Evolutionary conservation across 2,888 invertebrate species (phyloP).

Genomic region (Oscheius sp.): DNA sequence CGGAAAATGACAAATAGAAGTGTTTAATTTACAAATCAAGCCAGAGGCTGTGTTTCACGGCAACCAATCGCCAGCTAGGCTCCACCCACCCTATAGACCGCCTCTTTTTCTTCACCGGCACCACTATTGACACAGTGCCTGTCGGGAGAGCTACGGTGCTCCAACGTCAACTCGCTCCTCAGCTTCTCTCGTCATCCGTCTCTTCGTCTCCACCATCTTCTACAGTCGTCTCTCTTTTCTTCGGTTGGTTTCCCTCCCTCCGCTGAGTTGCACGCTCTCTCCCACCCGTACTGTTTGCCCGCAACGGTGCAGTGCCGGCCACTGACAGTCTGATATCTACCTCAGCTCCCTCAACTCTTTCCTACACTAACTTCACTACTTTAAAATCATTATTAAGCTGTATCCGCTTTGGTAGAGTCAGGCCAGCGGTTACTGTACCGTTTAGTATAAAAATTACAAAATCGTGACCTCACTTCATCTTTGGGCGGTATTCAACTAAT

Average conservation of each 20-base stretch:
- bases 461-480: too few species aligned
- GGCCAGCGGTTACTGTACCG: background rate
- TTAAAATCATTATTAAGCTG: background rate
- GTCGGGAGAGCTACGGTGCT: constrained; percentile 35
- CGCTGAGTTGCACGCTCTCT: constrained; percentile 24
- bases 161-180: constrained; percentile 37
- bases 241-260: constrained; percentile 18
- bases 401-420: background rate
- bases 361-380: constrained; percentile 6
- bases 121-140: constrained; percentile 36
- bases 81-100: constrained; percentile 16
- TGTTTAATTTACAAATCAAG: constrained; percentile 35
- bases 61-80: constrained; percentile 22
- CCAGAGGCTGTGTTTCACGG: constrained; percentile 20
- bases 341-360: constrained; percentile 30
- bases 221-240: constrained; percentile 14
- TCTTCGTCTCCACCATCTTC: constrained; percentile 5
- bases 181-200: constrained; percentile 28
- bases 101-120: constrained; percentile 32
- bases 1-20: constrained; percentile 32
- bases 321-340: constrained; percentile 36
- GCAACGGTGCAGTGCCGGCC: constrained; percentile 35
- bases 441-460: too few species aligned
- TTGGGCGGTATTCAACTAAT: too few species aligned
- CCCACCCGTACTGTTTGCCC: constrained; percentile 36